Evolutionary conservation across 2,888 invertebrate species (phyloP).

Genomic region (Metopia argyrocephala): DNA sequence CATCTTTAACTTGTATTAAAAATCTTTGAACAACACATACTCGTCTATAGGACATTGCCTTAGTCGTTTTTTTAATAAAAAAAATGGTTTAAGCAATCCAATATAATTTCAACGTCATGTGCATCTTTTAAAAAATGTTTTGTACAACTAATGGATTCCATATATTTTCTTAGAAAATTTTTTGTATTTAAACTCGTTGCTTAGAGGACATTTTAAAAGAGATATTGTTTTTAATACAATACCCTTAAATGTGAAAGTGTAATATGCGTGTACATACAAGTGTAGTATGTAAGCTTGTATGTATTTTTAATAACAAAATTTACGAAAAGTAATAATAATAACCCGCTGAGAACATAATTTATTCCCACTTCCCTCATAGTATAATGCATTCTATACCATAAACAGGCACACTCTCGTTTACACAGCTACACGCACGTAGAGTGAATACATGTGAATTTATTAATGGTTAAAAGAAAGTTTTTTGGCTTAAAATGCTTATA

Average conservation of each 20-base stretch:
- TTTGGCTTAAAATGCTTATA: background rate
- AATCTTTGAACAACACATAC: too few species aligned
- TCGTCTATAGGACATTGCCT: too few species aligned
- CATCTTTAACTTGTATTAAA: too few species aligned
- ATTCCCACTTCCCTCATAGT: slow-evolving; percentile 42
- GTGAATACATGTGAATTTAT: background rate
- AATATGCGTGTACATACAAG: background rate
- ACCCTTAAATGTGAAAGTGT: background rate
- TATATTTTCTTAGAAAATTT: too few species aligned
- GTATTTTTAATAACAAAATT: slow-evolving; percentile 32
- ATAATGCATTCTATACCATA: slow-evolving; percentile 12
- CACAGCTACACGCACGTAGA: background rate
- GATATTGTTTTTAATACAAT: background rate
- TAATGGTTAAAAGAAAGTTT: background rate
- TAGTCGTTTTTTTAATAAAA: too few species aligned
- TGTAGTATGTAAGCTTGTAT: background rate
- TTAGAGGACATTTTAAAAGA: background rate
- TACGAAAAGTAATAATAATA: slow-evolving; percentile 38
- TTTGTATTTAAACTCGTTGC: too few species aligned
- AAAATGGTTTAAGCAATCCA: too few species aligned
- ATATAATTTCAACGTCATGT: too few species aligned
- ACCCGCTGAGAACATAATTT: slow-evolving; percentile 56
- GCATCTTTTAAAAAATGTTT: too few species aligned
- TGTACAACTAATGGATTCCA: too few species aligned
- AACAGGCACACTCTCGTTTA: slow-evolving; percentile 1